Evolutionary conservation across 2,113 vertebrate genomes (phyloP).

Genomic region (Macrotis lagotis): DNA sequence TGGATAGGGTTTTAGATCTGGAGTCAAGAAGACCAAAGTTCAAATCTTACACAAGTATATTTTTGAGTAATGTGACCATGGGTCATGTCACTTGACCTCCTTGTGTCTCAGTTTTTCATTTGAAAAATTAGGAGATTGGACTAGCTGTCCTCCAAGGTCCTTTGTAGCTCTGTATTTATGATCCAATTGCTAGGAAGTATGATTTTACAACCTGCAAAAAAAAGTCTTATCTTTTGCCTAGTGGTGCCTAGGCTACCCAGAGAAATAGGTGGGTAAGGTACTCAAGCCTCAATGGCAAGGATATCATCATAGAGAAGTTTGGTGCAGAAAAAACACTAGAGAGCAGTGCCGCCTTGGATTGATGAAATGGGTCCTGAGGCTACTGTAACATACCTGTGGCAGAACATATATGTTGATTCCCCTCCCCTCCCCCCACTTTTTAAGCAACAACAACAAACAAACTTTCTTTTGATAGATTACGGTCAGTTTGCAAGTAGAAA

Average conservation of each 20-base stretch:
- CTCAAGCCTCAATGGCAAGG: neutral
- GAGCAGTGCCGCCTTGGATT: neutral
- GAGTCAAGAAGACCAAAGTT: neutral
- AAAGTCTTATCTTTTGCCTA: neutral
- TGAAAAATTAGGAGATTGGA: neutral
- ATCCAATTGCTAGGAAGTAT: neutral
- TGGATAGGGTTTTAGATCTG: neutral
- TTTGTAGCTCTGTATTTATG: neutral
- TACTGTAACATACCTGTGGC: neutral
- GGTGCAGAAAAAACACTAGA: neutral
- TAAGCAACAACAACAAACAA: neutral
- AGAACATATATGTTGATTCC: neutral
- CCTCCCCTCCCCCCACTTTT: too few species aligned
- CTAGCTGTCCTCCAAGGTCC: neutral
- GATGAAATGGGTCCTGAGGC: neutral
- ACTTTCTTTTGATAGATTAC: neutral
- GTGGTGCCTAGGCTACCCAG: neutral
- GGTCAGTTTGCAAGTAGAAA: neutral
- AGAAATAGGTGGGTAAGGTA: neutral
- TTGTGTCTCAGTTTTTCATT: neutral
- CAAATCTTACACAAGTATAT: neutral
- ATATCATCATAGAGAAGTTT: neutral
- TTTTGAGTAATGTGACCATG: neutral
- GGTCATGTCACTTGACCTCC: neutral
- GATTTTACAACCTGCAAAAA: neutral